Conservation (phyloP, 2,888 invertebrate species). For the Acleris holmiana region DNA sequence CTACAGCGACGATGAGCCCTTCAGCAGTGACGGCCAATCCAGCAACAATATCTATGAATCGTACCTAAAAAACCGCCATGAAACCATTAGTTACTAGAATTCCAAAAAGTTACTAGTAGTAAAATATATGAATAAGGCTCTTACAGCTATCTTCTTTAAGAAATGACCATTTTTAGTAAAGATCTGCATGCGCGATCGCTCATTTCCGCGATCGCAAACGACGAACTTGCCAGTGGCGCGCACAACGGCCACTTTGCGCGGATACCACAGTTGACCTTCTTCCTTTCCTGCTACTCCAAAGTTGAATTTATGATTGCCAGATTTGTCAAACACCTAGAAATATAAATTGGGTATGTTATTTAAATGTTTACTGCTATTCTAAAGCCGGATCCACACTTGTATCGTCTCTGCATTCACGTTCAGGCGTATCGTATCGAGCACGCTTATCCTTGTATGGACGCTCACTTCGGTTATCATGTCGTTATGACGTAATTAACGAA, state of each 20-base stretch:
- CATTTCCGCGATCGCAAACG: constrained; percentile 98
- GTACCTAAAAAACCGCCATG: constrained; percentile 59
- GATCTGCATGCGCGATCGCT: constrained; percentile 98
- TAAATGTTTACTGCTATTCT: too few species aligned
- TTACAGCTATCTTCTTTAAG: constrained; percentile 94
- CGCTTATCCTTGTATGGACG: too few species aligned
- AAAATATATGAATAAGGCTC: constrained; percentile 39
- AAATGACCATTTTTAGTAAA: constrained; percentile 98
- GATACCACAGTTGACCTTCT: constrained; percentile 98
- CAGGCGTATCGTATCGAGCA: too few species aligned
- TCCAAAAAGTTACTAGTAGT: not conserved
- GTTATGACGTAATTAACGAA: too few species aligned
- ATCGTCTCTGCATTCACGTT: too few species aligned
- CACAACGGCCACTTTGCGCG: constrained; percentile 97
- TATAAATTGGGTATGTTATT: not conserved
- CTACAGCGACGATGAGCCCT: constrained; percentile 97
- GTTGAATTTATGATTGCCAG: constrained; percentile 95
- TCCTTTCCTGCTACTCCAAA: constrained; percentile 98
- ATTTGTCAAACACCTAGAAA: constrained; percentile 94
- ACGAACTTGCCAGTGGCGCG: constrained; percentile 95
- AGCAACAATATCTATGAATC: constrained; percentile 96
- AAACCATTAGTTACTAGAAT: constrained; percentile 19
- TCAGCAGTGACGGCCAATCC: constrained; percentile 96
- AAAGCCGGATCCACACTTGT: too few species aligned
- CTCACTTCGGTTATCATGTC: too few species aligned